Conservation (phyloP, 2,888 invertebrate genomes). For the Meteorus cinctellus region DNA sequence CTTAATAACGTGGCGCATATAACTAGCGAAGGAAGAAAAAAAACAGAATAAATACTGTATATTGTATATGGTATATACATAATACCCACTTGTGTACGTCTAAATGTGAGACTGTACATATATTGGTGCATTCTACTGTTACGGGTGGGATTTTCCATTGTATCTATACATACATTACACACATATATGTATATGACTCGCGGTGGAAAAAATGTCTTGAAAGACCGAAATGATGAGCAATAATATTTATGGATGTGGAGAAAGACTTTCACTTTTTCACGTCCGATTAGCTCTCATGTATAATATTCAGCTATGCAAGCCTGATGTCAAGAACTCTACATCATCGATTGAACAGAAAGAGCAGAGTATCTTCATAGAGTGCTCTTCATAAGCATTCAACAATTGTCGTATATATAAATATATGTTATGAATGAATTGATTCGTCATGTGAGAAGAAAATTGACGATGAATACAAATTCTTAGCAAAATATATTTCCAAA, state of each 20-base stretch:
- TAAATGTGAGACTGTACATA: not conserved
- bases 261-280: constrained; percentile 47
- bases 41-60: constrained; percentile 25
- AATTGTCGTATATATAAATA: not conserved
- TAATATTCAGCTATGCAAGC: constrained; percentile 28
- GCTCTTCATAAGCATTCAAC: constrained; percentile 11
- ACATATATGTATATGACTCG: constrained; percentile 30
- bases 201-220: constrained; percentile 40
- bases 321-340: constrained; percentile 26
- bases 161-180: constrained; percentile 28
- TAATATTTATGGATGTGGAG: constrained; percentile 51
- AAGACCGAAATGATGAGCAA: constrained; percentile 39
- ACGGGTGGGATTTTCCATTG: not conserved
- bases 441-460: not conserved
- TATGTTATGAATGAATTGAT: not conserved
- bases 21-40: constrained; percentile 47
- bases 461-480: not conserved
- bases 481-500: constrained; percentile 20
- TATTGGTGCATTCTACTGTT: not conserved
- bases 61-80: constrained; percentile 5
- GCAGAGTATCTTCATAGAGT: not conserved
- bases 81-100: constrained; percentile 37
- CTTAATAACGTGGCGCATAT: constrained; percentile 68
- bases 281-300: constrained; percentile 35
- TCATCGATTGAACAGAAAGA: constrained; percentile 6